Conservation (phyloP, 2,113 vertebrate species). For the Macaca nemestrina region DNA sequence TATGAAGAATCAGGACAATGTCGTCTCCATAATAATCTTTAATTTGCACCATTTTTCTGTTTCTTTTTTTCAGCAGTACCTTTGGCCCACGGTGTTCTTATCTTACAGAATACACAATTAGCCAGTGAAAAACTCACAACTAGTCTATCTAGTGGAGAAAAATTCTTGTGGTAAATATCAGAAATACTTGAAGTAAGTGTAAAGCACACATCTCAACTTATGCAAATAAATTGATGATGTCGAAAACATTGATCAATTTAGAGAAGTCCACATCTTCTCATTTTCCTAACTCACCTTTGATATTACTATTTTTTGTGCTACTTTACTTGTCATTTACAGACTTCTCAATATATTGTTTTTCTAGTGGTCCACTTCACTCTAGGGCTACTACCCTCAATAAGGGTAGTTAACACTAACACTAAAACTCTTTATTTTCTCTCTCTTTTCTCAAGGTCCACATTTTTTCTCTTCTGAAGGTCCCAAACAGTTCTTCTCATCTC, state of each 20-base stretch:
- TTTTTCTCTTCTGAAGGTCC: neutral
- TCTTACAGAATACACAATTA: neutral
- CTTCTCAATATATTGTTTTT: neutral
- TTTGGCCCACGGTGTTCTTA: neutral
- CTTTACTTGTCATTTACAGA: neutral
- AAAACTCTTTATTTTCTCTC: neutral
- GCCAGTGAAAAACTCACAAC: neutral
- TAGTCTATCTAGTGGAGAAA: neutral
- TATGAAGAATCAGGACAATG: neutral
- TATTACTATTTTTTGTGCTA: neutral
- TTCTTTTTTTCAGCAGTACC: neutral
- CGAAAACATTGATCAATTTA: neutral
- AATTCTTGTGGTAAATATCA: neutral
- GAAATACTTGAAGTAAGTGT: neutral
- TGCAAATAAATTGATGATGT: neutral
- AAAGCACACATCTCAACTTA: neutral
- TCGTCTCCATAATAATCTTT: neutral
- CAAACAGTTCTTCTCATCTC: neutral
- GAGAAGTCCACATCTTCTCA: neutral
- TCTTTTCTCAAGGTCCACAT: neutral
- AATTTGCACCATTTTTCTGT: neutral
- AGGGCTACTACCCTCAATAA: neutral
- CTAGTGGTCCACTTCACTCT: neutral
- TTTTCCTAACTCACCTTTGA: neutral
- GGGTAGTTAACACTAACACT: too few relatives aligned